Conservation (phyloP, 2,113 vertebrate species). For the Ophiodon elongatus region DNA sequence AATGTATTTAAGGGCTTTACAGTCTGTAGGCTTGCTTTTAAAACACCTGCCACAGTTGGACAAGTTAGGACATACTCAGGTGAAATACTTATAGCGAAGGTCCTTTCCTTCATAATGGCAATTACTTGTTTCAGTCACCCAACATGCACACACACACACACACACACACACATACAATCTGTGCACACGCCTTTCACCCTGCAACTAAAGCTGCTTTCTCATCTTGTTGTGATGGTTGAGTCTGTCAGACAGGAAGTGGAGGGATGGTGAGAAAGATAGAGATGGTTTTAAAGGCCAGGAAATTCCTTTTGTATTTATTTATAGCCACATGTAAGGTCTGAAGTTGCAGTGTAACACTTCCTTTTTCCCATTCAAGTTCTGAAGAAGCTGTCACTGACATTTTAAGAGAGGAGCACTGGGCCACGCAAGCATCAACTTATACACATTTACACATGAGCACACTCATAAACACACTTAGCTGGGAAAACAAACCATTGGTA, state of each 20-base stretch:
- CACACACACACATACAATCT: no score
- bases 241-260: slow-evolving; percentile 55
- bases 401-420: background rate
- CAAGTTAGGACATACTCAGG: background rate
- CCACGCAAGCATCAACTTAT: background rate
- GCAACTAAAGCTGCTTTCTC: background rate
- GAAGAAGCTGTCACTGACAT: background rate
- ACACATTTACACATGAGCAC: background rate
- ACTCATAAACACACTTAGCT: background rate
- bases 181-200: slow-evolving; percentile 3
- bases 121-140: background rate
- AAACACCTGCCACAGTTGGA: background rate
- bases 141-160: background rate
- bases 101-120: background rate
- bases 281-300: slow-evolving; percentile 26
- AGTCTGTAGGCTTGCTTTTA: background rate
- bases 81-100: background rate
- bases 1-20: background rate
- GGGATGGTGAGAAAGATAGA: slow-evolving; percentile 10
- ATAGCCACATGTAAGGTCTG: slow-evolving; percentile 2
- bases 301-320: slow-evolving; percentile 3
- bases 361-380: background rate
- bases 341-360: slow-evolving; percentile 1
- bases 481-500: slow-evolving; percentile 10
- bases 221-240: background rate